These are phyloP conservation scores for Phalacrocorax aristotelis DNA, from an alignment of 2,113 vertebrate genomes.

Conservation along the genomic window DNA sequence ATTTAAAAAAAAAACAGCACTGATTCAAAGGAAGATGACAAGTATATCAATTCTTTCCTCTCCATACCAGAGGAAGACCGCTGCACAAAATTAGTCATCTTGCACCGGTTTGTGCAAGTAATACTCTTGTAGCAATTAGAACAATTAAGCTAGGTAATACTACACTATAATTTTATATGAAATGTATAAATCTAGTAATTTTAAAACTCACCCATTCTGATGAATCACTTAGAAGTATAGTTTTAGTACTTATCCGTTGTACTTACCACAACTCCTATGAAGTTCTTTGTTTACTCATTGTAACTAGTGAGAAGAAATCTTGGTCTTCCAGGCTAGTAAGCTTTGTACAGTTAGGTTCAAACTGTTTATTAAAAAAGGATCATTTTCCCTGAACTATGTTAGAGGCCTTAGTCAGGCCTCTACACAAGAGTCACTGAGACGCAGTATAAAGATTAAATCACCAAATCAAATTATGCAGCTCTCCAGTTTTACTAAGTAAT, in stretches of 20 bases:
- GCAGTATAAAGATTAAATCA: neutral
- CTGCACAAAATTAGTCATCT: neutral
- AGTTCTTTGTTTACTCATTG: neutral
- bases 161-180: neutral
- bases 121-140: neutral
- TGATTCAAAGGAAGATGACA: neutral
- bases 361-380: neutral
- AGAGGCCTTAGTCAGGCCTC: neutral
- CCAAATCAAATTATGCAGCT: neutral
- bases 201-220: neutral
- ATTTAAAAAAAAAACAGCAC: neutral
- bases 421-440: neutral
- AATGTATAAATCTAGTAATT: neutral
- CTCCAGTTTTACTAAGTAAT: neutral
- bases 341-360: neutral
- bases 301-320: neutral
- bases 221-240: neutral
- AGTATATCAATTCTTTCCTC: neutral
- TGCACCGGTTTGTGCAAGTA: neutral
- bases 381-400: neutral
- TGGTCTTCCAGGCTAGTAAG: neutral
- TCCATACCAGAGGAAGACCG: neutral
- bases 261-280: neutral
- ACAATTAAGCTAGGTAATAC: too few species aligned
- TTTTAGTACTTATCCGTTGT: neutral